phyloP scores from a whole-genome alignment of 2,113 vertebrate genomes.

The Mormyrus iriodes region DNA sequence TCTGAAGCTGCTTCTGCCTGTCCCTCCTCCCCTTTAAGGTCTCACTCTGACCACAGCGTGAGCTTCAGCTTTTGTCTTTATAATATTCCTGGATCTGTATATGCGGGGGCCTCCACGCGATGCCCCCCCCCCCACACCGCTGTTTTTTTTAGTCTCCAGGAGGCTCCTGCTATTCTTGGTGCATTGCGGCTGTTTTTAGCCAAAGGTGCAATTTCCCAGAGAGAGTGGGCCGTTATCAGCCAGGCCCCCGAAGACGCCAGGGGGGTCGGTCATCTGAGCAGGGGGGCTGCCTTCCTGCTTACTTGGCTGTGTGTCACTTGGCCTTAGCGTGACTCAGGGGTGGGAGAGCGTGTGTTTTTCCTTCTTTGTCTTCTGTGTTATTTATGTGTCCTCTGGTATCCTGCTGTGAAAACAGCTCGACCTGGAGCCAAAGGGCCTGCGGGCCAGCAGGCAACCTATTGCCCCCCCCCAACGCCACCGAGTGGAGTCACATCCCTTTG shows the following conservation, averaged over 20 bases:
- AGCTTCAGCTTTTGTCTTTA: background rate
- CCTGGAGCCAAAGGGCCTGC: background rate
- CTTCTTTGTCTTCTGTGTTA: background rate
- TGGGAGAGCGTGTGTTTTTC: background rate
- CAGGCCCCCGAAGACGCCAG: background rate
- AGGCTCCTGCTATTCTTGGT: background rate
- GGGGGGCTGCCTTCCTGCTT: conserved; percentile 4
- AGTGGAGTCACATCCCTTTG: background rate
- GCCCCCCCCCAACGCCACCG: background rate
- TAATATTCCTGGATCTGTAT: background rate
- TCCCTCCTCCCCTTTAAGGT: background rate
- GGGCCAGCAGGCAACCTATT: background rate
- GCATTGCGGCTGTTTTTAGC: conserved; percentile 3
- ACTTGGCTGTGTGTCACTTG: conserved; percentile 16
- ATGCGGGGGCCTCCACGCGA: background rate
- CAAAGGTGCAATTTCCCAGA: conserved; percentile 11
- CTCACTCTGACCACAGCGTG: background rate
- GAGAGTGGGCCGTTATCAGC: background rate
- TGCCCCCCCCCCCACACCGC: background rate
- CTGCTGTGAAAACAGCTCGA: background rate
- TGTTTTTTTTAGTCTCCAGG: background rate
- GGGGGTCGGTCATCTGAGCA: background rate
- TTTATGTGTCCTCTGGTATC: conserved; percentile 6
- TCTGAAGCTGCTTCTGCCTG: background rate
- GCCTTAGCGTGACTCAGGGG: background rate